These are phyloP conservation scores for Clarias macrocephalus DNA, from an alignment of 2,113 vertebrate genomes.

Conservation along the genomic window DNA sequence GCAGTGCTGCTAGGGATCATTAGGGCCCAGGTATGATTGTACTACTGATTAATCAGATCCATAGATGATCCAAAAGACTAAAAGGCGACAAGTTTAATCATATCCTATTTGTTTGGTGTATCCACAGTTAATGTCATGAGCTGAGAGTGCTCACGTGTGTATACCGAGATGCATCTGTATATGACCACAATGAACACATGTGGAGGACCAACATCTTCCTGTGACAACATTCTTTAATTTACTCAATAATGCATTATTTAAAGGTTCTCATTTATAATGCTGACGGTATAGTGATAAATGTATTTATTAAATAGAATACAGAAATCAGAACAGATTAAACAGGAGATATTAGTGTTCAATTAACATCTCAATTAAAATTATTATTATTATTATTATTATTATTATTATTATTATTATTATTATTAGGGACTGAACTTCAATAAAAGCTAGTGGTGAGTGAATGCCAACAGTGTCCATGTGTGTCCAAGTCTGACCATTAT, in stretches of 20 bases:
- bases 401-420: no score
- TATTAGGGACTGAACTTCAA: no score
- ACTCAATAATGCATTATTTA: neutral
- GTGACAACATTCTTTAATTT: neutral
- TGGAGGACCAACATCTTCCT: neutral
- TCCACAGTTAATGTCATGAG: no score
- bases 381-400: neutral
- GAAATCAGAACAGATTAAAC: neutral
- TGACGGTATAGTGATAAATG: no score
- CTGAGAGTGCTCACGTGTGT: neutral
- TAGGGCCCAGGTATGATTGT: neutral
- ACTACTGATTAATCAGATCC: neutral
- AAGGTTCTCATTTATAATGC: neutral
- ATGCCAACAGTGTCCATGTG: neutral
- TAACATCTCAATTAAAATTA: neutral
- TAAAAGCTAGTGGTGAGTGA: neutral
- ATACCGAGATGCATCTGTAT: neutral
- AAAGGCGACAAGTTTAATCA: neutral
- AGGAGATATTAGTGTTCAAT: neutral
- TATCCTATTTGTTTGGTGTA: neutral
- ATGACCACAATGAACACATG: neutral
- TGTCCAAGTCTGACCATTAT: neutral
- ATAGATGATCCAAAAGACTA: neutral
- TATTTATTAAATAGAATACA: neutral
- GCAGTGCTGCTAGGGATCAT: neutral